phyloP scores from a whole-genome alignment of 2,113 vertebrate species.

The Syrmaticus mikado region DNA sequence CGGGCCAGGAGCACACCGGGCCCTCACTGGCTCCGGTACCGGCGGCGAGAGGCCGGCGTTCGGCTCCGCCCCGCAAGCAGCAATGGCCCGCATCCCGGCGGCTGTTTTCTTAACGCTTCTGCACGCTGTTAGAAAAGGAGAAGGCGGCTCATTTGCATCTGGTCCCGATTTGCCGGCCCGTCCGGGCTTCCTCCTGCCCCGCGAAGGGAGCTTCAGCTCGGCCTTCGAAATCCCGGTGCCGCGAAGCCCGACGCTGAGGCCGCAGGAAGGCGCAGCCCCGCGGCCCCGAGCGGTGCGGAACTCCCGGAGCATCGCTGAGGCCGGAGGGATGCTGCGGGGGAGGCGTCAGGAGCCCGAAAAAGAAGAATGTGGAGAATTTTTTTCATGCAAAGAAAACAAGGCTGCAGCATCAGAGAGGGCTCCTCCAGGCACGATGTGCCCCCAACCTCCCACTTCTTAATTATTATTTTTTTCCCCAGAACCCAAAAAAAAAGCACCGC shows the following conservation, averaged over 20 bases:
- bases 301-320: too few relatives aligned
- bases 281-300: background rate
- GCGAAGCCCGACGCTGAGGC: conserved; percentile 36
- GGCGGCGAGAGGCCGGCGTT: background rate
- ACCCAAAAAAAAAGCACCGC: background rate
- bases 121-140: background rate
- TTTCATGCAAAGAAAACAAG: background rate
- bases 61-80: background rate
- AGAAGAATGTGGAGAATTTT: background rate
- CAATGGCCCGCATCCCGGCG: background rate
- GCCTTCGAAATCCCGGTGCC: background rate
- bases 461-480: background rate
- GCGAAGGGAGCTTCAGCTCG: conserved; percentile 36
- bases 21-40: too few relatives aligned
- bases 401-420: background rate
- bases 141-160: conserved; percentile 54
- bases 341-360: background rate
- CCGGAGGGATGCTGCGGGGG: background rate
- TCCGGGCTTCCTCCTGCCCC: conserved; percentile 41
- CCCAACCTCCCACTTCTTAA: background rate
- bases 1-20: too few relatives aligned
- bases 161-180: conserved; percentile 71
- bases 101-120: background rate
- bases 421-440: background rate
- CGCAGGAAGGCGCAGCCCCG: conserved; percentile 1